Base-by-base conservation (phyloP, 1,140 invertebrate species). In the Drosophila aff. region DNA sequence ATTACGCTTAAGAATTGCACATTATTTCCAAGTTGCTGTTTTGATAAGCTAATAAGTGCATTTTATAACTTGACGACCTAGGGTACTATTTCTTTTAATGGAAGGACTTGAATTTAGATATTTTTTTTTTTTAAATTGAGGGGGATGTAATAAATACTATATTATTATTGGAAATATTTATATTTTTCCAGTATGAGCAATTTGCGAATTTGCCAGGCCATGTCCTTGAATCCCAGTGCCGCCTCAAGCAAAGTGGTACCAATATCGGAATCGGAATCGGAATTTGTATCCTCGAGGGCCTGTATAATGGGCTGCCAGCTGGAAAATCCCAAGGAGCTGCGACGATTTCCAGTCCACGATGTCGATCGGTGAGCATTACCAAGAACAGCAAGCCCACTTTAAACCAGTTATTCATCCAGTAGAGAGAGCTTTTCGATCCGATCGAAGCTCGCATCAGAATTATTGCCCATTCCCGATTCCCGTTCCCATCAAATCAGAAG, bases 281-380 rank as follows among this genome's bases (percentile, higher is more conserved):
- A 10, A 13, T 33, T 40, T 9, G 53, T 40, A 26, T 26, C 74
- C 18, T 41, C 79, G 5, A 83, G 84, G 73, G 73, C 50, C 3
- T 89, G 84, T 41, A 43, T 90, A 4, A 85, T 84, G 85, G 84
- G 85, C 16, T 89, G 84, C 31, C 38, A 52, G 36, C 74, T 61
- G 53, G 53, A 60, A 0, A 71, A 55, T 9, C 41, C 67, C 43
- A 76, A n/a, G 43, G 84, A 89, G 36, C 40, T 89, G 44, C 86
- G 84, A 36, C 85, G 85, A 9, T 89, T 89, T 67, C 84, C 84
- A 44, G 61, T 85, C 9, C 81, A 89, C 47, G 84, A 89, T 62
- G 13, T n/a, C 21, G 43, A 55, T 58, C 85, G 84, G 84, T 89
- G 31, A 85, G 84, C 66, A 33, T 36, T 66, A 28, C 4, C 26